Conservation (phyloP, 2,888 invertebrate genomes). For the Tetanocera ferruginea region DNA sequence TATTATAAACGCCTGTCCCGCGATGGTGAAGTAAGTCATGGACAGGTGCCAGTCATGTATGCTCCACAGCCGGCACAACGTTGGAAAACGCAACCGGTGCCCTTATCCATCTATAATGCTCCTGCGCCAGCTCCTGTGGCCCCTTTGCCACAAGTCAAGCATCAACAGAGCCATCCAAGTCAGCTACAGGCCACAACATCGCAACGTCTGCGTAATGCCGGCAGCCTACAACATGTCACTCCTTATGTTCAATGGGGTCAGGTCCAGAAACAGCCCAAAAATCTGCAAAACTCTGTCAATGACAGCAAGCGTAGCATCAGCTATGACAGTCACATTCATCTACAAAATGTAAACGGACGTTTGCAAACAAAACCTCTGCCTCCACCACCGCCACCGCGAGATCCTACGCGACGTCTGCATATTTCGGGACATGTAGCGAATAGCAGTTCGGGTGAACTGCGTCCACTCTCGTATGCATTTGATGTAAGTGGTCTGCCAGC, state of each 20-base stretch:
- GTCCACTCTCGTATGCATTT: constrained; percentile 73
- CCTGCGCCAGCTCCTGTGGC: background rate
- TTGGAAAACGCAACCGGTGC: constrained; percentile 67
- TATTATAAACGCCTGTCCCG: constrained; percentile 82
- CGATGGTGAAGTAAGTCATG: constrained; percentile 74
- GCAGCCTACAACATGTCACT: constrained; percentile 57
- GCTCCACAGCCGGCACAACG: constrained; percentile 71
- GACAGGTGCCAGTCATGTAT: constrained; percentile 59
- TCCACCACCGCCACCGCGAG: constrained; percentile 85
- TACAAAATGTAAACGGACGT: constrained; percentile 60
- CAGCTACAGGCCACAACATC: constrained; percentile 11
- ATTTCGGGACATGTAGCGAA: constrained; percentile 59
- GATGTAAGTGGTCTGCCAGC: constrained; percentile 62
- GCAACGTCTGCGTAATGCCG: constrained; percentile 55
- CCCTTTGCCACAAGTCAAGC: background rate
- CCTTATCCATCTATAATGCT: constrained; percentile 68
- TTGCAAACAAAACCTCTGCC: constrained; percentile 71
- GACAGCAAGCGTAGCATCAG: constrained; percentile 67
- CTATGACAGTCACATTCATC: constrained; percentile 67
- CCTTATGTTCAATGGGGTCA: constrained; percentile 62
- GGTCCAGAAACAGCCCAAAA: constrained; percentile 54
- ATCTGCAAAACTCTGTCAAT: constrained; percentile 61
- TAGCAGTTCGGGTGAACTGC: constrained; percentile 63
- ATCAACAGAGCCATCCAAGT: background rate
- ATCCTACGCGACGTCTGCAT: constrained; percentile 75